These are phyloP conservation scores for Xenopus laevis DNA, from an alignment of 2,113 vertebrate genomes.

Conservation along the genomic window DNA sequence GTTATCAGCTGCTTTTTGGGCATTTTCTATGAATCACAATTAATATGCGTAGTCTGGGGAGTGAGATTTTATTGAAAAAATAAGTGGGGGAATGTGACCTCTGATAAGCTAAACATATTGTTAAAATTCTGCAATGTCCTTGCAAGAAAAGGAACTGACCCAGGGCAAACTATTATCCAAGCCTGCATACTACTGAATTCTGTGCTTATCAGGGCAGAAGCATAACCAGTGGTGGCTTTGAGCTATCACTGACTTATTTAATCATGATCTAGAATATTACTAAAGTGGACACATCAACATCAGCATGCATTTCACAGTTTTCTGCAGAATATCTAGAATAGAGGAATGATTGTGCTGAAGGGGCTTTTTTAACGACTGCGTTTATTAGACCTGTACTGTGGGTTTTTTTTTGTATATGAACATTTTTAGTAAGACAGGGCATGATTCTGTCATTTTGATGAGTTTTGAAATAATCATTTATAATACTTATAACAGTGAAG, in stretches of 20 bases:
- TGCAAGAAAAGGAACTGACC: constrained; percentile 53
- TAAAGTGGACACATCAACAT: constrained; percentile 49
- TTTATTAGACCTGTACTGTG: background rate
- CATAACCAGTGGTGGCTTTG: constrained; percentile 60
- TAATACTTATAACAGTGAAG: background rate
- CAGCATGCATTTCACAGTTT: background rate
- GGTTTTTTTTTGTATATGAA: background rate
- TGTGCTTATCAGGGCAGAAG: constrained; percentile 65
- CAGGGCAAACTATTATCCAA: constrained; percentile 49
- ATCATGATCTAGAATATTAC: constrained; percentile 53
- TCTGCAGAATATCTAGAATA: background rate
- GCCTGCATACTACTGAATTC: constrained; percentile 46
- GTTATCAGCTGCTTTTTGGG: no score
- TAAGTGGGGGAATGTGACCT: constrained; percentile 52
- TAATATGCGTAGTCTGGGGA: no score
- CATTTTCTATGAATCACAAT: no score
- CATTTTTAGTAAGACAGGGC: background rate
- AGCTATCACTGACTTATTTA: constrained; percentile 60
- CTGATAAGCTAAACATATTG: constrained; percentile 58
- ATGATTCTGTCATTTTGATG: no score
- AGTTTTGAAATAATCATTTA: background rate
- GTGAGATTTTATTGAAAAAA: constrained; percentile 21
- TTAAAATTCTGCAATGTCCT: constrained; percentile 57
- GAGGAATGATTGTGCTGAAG: background rate
- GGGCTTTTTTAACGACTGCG: background rate